Base-by-base conservation (phyloP, 2,113 vertebrate species). In the Spizaetus ornatus region DNA sequence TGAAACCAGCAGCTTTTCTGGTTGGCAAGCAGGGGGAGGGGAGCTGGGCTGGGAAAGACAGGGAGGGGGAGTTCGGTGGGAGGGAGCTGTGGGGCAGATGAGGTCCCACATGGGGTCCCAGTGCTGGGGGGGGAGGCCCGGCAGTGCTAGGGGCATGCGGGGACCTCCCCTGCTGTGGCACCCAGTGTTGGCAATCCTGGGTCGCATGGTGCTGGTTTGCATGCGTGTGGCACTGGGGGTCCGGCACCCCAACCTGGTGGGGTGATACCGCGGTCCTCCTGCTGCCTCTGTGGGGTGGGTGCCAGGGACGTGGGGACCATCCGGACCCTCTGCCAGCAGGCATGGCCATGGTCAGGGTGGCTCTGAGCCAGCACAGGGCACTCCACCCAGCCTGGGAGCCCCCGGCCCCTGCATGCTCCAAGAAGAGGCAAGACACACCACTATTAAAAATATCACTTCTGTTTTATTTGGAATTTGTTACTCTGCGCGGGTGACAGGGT, bases 391-490 rank as follows among this genome's bases (percentile, higher is more conserved):
- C 17, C 74, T 11, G 7, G 48, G 2, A 58, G 7, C 22, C 20
- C n/a, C 63, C 0, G 0, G 13, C 23, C 58, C 38, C 43, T 36
- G 18, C 32, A 6, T 1, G 2, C 26, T 72, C 48, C 77, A 94
- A 96, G 65, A 92, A 96, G 63, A 96, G 56, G 42, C 52, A 0
- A 86, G 83, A 96, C 93, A 95, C 82, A 88, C 65, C 3, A 10
- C 66, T 95, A 93, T 95, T 98, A 97, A 97, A 98, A 98, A 98
- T 97, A 97, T 95, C 97, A 93, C 88, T 96, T 97, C 94, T 97
- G 85, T 83, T 98, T 98, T 98, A 98, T 98, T 97, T 94, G 93
- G 94, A 97, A 86, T 93, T 82, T 92, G 89, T 97, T 97, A 95
- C 96, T 96, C 95, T 93, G 96, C 91, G 26, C 23, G 26, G 95